Conservation (phyloP, 2,797 vertebrate genomes). For the Microctenopoma stevenorrisi region DNA sequence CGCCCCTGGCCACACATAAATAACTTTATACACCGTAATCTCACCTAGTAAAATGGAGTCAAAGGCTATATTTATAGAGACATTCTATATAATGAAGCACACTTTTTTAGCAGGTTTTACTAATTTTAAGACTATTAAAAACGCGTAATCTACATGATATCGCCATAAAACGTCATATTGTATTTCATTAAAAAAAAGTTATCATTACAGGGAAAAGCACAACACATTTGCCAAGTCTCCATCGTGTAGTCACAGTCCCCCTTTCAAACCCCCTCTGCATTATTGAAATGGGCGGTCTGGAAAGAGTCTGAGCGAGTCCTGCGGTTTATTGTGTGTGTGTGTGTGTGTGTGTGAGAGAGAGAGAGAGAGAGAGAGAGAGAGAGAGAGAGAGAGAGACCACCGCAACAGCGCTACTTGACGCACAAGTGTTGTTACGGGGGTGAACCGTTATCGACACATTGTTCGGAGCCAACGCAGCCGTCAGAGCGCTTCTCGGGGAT, state of each 20-base stretch:
- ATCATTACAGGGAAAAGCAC: not conserved
- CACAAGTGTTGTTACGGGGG: constrained; percentile 44
- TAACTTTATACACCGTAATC: no score
- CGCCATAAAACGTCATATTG: no score
- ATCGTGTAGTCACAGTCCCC: constrained; percentile 61
- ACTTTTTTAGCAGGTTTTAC: not conserved
- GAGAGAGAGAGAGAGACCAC: constrained; percentile 25
- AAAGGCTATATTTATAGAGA: no score
- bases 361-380: constrained; percentile 41
- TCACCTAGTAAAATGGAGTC: no score
- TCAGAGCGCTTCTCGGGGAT: constrained; percentile 9
- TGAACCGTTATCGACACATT: constrained; percentile 56
- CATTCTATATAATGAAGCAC: not conserved
- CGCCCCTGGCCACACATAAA: no score
- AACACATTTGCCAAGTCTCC: constrained; percentile 24
- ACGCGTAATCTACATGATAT: not conserved
- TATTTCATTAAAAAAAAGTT: not conserved
- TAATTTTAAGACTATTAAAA: not conserved
- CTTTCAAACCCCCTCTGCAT: constrained; percentile 59
- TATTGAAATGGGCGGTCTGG: constrained; percentile 82
- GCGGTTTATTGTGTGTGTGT: constrained; percentile 42
- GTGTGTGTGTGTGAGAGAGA: not conserved
- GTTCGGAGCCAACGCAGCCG: constrained; percentile 21
- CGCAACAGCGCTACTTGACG: constrained; percentile 44
- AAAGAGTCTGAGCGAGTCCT: constrained; percentile 77